Base-by-base conservation (phyloP, 1,140 invertebrate species). In the Papilio dardanus region DNA sequence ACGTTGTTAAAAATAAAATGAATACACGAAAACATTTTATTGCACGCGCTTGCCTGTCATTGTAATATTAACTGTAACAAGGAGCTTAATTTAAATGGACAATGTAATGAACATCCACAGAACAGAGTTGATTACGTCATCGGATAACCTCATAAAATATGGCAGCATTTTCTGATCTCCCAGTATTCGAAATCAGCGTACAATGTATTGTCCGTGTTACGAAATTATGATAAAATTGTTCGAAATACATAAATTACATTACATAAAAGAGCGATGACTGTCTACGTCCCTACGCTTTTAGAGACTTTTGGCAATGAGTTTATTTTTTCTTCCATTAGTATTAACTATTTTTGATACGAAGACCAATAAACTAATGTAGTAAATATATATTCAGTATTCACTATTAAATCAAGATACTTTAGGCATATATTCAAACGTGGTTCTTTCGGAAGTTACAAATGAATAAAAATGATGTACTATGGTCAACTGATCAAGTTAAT, bases 231-330 rank as follows among this genome's bases (percentile, higher is more conserved):
- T 54, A 21, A 10, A 21, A 14, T 21, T 54, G 46, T 54, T 54
- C 46, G 46, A 54, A 54, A 54, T 54, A 54, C 19, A 54, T 54
- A 54, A 21, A 54, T 54, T 21, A 21, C 46, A 54, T 54, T 54
- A 54, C 46, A 54, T 54, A 54, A 54, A 54, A 54, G n/a, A 54
- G 10, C 46, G 46, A 21, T 46, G n/a, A 19, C n/a, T n/a, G 40
- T 46, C 42, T 46, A n/a, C 42, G 42, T n/a, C n/a, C n/a, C n/a
- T n/a, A n/a, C n/a, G n/a, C n/a, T n/a, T 42, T 54, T 54, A 10
- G 8, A 54, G 46, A 21, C 19, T 21, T 54, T 21, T 54, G 46
- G n/a, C 46, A 54, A 54, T 10, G 46, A 54, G 8, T 21, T 2
- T 6, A 50, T 10, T 50, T 54, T 21, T 50, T 54, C 21, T 21